These are phyloP conservation scores for Galago senegalensis DNA, from an alignment of 2,797 vertebrate genomes.

Conservation along the genomic window DNA sequence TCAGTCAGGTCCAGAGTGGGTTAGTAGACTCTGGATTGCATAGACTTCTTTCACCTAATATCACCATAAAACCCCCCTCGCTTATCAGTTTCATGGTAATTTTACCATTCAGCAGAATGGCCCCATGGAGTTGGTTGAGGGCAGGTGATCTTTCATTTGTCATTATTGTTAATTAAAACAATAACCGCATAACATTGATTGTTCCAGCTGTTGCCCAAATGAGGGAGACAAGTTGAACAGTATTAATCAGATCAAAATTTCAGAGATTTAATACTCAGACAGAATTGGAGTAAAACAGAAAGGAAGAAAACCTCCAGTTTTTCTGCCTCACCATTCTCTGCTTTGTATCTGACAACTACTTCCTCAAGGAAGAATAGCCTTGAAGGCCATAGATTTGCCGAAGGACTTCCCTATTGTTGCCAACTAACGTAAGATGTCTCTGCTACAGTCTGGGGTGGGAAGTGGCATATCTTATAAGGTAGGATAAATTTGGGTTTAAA, in stretches of 20 bases:
- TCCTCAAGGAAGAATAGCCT: background rate
- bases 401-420: background rate
- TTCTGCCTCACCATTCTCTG: background rate
- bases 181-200: background rate
- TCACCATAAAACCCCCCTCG: background rate
- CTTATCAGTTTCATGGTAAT: background rate
- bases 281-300: background rate
- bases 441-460: background rate
- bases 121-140: background rate
- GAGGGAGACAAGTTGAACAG: background rate
- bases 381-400: background rate
- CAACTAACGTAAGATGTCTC: background rate
- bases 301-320: background rate
- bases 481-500: background rate
- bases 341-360: background rate
- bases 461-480: background rate
- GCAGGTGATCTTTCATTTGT: background rate
- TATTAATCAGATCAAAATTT: background rate
- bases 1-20: background rate
- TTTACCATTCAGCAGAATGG: background rate
- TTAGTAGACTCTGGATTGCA: background rate
- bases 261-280: background rate
- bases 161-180: background rate
- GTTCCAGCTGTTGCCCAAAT: background rate
- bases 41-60: background rate